A percentile compares a stretch with the other conserved stretches of the same genome.
These are phyloP conservation scores for Choristoneura rosaceana DNA, from an alignment of 2,888 invertebrate species.

Conservation along the genomic window DNA sequence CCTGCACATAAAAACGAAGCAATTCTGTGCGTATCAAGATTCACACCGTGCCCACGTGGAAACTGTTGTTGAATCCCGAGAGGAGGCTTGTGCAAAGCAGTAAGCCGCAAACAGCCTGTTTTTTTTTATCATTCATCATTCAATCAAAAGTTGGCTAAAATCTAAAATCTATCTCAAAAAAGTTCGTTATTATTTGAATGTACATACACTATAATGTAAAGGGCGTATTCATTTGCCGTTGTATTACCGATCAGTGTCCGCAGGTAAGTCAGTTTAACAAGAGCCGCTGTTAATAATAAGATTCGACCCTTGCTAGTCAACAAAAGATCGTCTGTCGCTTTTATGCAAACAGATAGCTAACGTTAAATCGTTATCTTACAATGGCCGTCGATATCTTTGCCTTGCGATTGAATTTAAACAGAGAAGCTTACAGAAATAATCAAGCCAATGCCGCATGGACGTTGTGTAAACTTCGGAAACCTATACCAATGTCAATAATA, in stretches of 20 bases:
- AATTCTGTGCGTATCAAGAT: too few species aligned
- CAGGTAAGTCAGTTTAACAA: conserved; percentile 78
- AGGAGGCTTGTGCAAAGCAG: too few species aligned
- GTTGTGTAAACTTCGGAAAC: conserved; percentile 38
- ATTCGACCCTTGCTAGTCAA: conserved; percentile 69
- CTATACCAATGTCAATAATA: conserved; percentile 29
- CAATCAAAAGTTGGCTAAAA: not conserved
- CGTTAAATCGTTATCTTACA: conserved; percentile 73
- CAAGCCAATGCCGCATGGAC: conserved; percentile 34
- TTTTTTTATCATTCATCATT: too few species aligned
- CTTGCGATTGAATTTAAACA: conserved; percentile 53
- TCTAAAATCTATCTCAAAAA: conserved; percentile 2
- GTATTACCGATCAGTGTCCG: conserved; percentile 58
- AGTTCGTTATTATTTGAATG: conserved; percentile 42
- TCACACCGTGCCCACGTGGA: too few species aligned
- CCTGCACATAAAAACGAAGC: too few species aligned
- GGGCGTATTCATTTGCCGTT: conserved; percentile 63
- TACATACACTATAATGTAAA: conserved; percentile 47
- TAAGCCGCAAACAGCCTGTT: too few species aligned
- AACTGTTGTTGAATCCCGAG: too few species aligned
- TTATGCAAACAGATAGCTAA: conserved; percentile 81
- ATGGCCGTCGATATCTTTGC: conserved; percentile 58
- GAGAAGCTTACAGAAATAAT: conserved; percentile 51
- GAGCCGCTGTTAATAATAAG: conserved; percentile 75
- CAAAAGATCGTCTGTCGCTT: conserved; percentile 77